Evolutionary conservation across 2,113 vertebrate genomes (phyloP).

Genomic region (Onychorhynchus coronatus): DNA sequence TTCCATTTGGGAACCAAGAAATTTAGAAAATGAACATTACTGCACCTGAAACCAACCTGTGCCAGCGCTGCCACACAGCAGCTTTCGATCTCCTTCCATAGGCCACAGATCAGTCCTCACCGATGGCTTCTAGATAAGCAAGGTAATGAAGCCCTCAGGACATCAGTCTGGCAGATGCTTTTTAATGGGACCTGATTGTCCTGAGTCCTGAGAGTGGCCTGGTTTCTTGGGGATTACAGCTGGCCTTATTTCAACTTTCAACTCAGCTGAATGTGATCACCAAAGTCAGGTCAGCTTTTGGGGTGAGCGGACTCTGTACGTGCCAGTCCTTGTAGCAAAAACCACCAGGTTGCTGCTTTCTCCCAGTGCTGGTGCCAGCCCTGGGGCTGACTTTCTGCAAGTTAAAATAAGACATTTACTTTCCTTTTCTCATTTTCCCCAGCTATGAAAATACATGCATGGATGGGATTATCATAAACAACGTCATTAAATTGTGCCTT

Average conservation of each 20-base stretch:
- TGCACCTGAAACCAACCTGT: neutral
- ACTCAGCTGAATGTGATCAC: neutral
- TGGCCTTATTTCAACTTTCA: conserved; percentile 27
- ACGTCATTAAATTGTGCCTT: neutral
- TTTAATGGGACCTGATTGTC: conserved; percentile 24
- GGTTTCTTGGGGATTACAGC: conserved; percentile 29
- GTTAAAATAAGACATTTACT: neutral
- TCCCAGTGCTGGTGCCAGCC: neutral
- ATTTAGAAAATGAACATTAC: neutral
- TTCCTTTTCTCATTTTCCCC: neutral
- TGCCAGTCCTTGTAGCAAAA: neutral
- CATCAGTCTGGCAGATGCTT: conserved; percentile 3
- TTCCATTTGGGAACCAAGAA: neutral
- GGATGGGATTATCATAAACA: neutral
- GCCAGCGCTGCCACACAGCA: rapidly evolving
- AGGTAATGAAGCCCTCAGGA: neutral
- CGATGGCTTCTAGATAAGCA: neutral
- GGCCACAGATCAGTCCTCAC: neutral
- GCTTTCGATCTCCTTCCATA: neutral
- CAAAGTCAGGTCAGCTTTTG: neutral
- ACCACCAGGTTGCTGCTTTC: neutral
- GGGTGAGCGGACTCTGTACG: neutral
- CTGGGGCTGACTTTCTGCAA: neutral
- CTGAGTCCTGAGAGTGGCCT: conserved; percentile 28
- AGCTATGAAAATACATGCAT: neutral